Evolutionary conservation across 2,797 vertebrate genomes (phyloP).

Genomic region (Pyrocephalus nanus): DNA sequence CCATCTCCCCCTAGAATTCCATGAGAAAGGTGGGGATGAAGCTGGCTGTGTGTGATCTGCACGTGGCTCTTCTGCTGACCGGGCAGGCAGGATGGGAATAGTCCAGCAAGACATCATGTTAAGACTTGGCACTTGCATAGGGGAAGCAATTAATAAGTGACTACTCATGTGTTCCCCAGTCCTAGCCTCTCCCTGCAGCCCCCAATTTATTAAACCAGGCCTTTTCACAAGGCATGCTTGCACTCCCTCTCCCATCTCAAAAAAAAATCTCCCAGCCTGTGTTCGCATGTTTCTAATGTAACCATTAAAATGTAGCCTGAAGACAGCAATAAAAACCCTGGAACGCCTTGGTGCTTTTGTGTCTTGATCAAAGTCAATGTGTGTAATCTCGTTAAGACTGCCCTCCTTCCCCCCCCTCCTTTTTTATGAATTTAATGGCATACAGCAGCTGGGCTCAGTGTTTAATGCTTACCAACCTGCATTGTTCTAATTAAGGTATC

Average conservation of each 20-base stretch:
- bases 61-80: background rate
- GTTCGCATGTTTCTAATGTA: conserved; percentile 86
- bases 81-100: background rate
- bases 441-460: conserved; percentile 79
- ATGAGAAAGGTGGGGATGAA: background rate
- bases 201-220: conserved; percentile 71
- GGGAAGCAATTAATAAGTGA: conserved; percentile 81
- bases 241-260: conserved; percentile 65
- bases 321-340: conserved; percentile 93
- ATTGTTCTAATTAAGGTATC: conserved; percentile 85
- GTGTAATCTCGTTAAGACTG: conserved; percentile 94
- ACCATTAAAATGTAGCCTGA: conserved; percentile 94
- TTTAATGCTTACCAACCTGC: conserved; percentile 76
- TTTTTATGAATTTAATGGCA: conserved; percentile 80
- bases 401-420: conserved; percentile 70
- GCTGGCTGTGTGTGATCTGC: background rate
- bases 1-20: background rate
- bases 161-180: conserved; percentile 76
- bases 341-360: conserved; percentile 84
- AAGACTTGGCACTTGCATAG: conserved; percentile 64
- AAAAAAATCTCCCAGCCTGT: conserved; percentile 77
- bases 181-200: conserved; percentile 67
- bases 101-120: background rate
- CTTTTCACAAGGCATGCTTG: conserved; percentile 63
- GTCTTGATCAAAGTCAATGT: conserved; percentile 96